Percentiles rank a stretch among this genome's conserved stretches.
Evolutionary conservation across 2,797 vertebrate genomes (phyloP).

Genomic region (Myoxocephalus aenaeus): DNA sequence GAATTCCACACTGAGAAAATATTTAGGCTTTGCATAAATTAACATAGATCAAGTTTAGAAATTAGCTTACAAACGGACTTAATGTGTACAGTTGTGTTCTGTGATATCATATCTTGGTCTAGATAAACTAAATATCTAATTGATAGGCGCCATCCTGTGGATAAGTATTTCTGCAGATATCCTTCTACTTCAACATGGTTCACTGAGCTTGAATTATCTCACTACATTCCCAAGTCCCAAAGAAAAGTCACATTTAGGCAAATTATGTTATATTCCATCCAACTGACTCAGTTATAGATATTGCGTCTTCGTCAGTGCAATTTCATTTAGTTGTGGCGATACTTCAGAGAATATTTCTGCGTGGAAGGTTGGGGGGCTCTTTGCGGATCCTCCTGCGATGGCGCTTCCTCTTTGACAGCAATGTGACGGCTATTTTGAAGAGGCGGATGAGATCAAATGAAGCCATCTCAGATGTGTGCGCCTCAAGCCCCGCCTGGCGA

Average conservation of each 20-base stretch:
- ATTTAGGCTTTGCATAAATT: background rate
- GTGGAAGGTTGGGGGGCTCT: background rate
- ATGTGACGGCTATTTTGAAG: conserved; percentile 34
- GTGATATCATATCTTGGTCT: background rate
- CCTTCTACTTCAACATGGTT: conserved; percentile 6
- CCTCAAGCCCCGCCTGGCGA: background rate
- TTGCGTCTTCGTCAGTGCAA: background rate
- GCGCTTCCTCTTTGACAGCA: conserved; percentile 22
- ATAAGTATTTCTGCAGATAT: too few relatives aligned
- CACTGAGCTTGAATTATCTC: conserved; percentile 18
- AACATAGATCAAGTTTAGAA: background rate
- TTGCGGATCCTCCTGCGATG: background rate
- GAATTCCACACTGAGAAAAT: background rate
- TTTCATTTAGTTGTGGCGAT: conserved; percentile 8
- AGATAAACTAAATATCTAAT: background rate
- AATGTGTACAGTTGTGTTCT: background rate
- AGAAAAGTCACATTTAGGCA: conserved; percentile 21
- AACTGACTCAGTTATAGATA: background rate
- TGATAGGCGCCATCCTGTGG: too few relatives aligned
- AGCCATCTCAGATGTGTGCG: conserved; percentile 26
- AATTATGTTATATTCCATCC: conserved; percentile 21
- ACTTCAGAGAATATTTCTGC: conserved; percentile 12
- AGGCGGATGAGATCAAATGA: conserved; percentile 45
- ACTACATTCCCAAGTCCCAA: conserved; percentile 2
- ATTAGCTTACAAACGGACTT: background rate